Base-by-base conservation (phyloP, 2,113 vertebrate genomes). In the Trematocara macrostoma region DNA sequence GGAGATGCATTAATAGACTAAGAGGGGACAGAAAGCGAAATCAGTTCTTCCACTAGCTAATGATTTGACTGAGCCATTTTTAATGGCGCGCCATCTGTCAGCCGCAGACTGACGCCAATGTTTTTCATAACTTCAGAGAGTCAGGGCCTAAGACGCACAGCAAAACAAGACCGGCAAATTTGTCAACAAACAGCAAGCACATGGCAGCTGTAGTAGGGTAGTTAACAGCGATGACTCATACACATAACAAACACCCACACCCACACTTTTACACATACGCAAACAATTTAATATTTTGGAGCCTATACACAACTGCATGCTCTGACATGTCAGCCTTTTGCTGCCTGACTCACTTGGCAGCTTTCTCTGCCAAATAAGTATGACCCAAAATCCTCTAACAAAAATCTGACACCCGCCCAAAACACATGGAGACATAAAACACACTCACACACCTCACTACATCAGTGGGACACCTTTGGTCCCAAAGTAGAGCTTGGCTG, bases 161-260 rank as follows among this genome's bases (percentile, higher is more conserved):
- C 67, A 82, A 93, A 94, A 92, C 79, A 84, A n/a, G 15, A 83
- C 83, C 40, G 55, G 86, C 59, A 15, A 88, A 94, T 91, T 88
- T 95, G 94, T 93, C 92, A 95, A 95, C 94, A 95, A 94, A 91
- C 85, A 87, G 71, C 79, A 83, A 67, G 86, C 91, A 91, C 93
- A 93, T 91, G 93, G 88, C 92, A 89, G 91, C 84, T 20, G 83
- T 85, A 88, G 85, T 86, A 85, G 61, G 18, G 51, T 64, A 52
- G 3, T 88, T 76, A 40, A 69, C 71, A 79, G 11, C 6, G 3
- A 81, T 93, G 92, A 92, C 78, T 78, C 91, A 88, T 59, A 59
- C 76, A 74, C 49, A 86, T 55, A 79, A 79, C 52, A 87, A 79
- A 88, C 56, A 74, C 79, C 74, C 78, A 81, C 91, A 84, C 88